A percentile compares a stretch with the other conserved stretches of the same genome.
Conservation (phyloP, 2,888 invertebrate species). For the Auanema freiburgensis region DNA sequence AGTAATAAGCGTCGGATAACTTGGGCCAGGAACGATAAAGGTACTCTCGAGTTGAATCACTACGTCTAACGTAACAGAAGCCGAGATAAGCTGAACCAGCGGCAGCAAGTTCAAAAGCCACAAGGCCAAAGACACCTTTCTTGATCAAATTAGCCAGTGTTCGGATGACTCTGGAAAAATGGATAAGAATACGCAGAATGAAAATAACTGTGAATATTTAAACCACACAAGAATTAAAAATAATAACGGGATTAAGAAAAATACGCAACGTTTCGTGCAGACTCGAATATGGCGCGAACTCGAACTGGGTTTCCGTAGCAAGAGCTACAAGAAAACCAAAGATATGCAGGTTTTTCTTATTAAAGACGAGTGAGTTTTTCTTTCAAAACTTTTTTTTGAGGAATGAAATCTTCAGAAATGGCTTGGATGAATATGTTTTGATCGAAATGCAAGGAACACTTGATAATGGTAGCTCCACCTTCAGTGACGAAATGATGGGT, state of each 20-base stretch:
- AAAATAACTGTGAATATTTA: background rate
- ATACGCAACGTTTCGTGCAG: background rate
- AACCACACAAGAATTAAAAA: background rate
- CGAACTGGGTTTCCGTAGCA: background rate
- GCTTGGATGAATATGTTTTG: slow-evolving; percentile 51
- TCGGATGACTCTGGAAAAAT: background rate
- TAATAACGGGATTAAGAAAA: background rate
- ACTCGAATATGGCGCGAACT: background rate
- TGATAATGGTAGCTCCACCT: slow-evolving; percentile 15
- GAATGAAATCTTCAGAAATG: slow-evolving; percentile 25
- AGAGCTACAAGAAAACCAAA: background rate
- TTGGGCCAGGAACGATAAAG: slow-evolving; percentile 38
- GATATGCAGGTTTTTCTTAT: background rate
- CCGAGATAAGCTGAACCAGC: slow-evolving; percentile 10
- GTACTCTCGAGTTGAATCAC: slow-evolving; percentile 35
- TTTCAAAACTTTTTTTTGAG: background rate
- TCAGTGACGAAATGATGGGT: slow-evolving; percentile 37
- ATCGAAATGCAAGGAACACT: slow-evolving; percentile 50
- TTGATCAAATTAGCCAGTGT: slow-evolving; percentile 35
- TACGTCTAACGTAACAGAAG: slow-evolving; percentile 25
- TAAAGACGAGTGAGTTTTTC: slow-evolving; percentile 3
- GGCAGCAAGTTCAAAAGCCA: slow-evolving; percentile 32
- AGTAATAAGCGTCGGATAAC: slow-evolving; percentile 38
- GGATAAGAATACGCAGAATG: slow-evolving; percentile 5
- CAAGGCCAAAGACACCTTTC: slow-evolving; percentile 35